These are phyloP conservation scores for Acromyrmex charruanus DNA, from an alignment of 1,140 invertebrate genomes.

Conservation along the genomic window DNA sequence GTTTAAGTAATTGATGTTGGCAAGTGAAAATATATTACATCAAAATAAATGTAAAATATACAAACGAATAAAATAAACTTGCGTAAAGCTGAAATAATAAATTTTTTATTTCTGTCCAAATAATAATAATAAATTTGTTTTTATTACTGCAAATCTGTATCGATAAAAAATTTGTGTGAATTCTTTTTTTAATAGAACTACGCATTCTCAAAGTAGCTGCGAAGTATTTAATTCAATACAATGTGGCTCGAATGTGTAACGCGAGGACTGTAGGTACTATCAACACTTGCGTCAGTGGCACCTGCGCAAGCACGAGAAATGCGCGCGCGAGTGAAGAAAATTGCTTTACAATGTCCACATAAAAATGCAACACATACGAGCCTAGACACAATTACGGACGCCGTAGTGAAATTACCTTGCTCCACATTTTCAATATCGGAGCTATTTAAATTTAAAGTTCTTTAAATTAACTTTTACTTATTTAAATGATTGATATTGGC, in stretches of 20 bases:
- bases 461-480: neutral
- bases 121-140: too few relatives aligned
- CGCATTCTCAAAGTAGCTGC: neutral
- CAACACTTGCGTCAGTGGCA: conserved; percentile 55
- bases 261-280: conserved; percentile 1
- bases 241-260: conserved; percentile 12
- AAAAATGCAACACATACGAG: conserved; percentile 33
- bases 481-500: neutral
- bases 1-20: neutral
- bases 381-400: conserved; percentile 17
- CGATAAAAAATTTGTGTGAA: neutral
- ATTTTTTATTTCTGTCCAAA: neutral
- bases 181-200: neutral
- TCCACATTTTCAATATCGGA: conserved; percentile 21
- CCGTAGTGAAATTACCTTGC: neutral
- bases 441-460: neutral
- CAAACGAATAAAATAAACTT: neutral
- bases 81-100: neutral
- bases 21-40: neutral
- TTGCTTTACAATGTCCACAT: conserved; percentile 53
- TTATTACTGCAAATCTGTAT: neutral
- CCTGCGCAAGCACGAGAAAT: conserved; percentile 50
- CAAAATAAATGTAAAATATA: neutral
- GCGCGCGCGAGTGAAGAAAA: conserved; percentile 46
- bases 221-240: conserved; percentile 9